Base-by-base conservation (phyloP, 2,797 vertebrate genomes). In the Phataginus tetradactyla region DNA sequence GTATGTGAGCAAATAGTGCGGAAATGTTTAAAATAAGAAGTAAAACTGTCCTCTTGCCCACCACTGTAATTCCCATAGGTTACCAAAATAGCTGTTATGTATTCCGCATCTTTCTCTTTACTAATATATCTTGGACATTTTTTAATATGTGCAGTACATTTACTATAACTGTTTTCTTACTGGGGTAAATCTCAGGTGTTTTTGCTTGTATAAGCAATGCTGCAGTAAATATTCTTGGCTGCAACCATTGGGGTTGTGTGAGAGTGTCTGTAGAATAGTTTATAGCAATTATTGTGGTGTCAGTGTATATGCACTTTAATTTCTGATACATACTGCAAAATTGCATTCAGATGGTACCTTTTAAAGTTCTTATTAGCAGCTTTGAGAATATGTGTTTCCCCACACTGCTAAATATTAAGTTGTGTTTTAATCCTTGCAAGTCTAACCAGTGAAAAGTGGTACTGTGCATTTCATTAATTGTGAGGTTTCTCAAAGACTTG, bases 1-100 rank as follows among this genome's bases (percentile, higher is more conserved):
- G 21, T 39, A 49, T 21, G 1, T 75, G 45, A 90, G n/a, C 32
- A 90, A 49, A 87, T 93, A 71, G 37, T 71, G 57, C 34, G n/a
- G 53, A 71, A 55, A 53, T 88, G 49, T 81, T 96, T 86, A 89
- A 87, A 89, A 49, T 92, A 55, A 74, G 75, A 78, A 90, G 53
- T 64, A 93, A 92, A 75, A 74, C n/a, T 88, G 32, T 68, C 63
- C 17, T 42, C 14, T 64, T 0, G 1, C 18, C 21, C 51, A 92
- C 34, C 37, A 34, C 5, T 55, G 5, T 92, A 25, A 42, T 90
- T 8, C 29, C 2, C 21, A 9, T 68, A 77, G 68, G 20, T 81
- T 83, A 64, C 32, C 57, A 59, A 89, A 92, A 39, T 63, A 80
- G 61, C 37, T 80, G 37, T n/a, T 86, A 37, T 53, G 3, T 86